Evolutionary conservation across 2,113 vertebrate species (phyloP).

Genomic region (Bufo gargarizans): DNA sequence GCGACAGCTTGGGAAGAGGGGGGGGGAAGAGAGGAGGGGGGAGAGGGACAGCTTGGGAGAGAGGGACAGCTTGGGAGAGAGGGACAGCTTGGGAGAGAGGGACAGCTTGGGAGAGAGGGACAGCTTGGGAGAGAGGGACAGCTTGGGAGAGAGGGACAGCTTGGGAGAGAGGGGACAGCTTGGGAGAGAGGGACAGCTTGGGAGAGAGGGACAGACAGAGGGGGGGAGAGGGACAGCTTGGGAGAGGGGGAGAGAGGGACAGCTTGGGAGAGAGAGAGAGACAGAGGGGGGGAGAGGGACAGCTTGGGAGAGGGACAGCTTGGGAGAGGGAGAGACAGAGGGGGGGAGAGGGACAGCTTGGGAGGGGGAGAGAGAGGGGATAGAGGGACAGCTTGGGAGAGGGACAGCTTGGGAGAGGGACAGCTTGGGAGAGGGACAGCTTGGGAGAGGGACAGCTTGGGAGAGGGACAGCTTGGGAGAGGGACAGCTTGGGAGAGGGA

Average conservation of each 20-base stretch:
- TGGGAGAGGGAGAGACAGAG: not conserved
- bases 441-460: no score
- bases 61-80: no score
- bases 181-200: conserved; percentile 32
- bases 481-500: no score
- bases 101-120: not conserved
- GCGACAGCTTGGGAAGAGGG: no score
- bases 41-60: conserved; percentile 19
- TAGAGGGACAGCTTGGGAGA: not conserved
- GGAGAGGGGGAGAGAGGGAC: not conserved
- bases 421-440: not conserved
- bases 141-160: not conserved
- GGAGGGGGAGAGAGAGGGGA: not conserved
- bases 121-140: no score
- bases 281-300: no score
- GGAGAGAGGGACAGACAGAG: no score
- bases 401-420: not conserved
- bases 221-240: not conserved
- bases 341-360: no score
- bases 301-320: no score
- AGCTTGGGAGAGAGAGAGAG: not conserved
- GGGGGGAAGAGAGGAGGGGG: no score
- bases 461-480: no score
- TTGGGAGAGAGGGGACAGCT: conserved; percentile 15
- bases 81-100: not conserved